phyloP scores from a whole-genome alignment of 2,113 vertebrate species.

The Buteo buteo region DNA sequence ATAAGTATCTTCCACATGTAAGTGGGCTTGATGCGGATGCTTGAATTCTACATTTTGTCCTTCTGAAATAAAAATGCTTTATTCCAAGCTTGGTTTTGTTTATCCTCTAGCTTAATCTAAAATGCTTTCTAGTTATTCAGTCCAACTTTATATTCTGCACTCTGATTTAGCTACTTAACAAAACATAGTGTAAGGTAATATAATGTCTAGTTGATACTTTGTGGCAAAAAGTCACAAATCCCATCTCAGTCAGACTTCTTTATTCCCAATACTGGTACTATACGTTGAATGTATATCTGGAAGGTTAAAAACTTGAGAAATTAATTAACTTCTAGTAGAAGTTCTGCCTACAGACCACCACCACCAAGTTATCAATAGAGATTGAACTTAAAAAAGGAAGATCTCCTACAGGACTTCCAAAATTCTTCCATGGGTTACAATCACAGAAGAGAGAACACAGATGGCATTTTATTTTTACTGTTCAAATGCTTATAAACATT shows the following conservation, averaged over 20 bases:
- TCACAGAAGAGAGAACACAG: background rate
- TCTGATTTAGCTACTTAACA: background rate
- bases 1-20: background rate
- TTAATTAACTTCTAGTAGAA: background rate
- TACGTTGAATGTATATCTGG: background rate
- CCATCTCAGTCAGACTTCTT: background rate
- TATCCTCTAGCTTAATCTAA: background rate
- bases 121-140: background rate
- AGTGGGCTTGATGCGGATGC: background rate
- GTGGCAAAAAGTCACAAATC: background rate
- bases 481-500: background rate
- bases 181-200: background rate
- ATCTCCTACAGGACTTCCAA: background rate
- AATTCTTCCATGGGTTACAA: background rate
- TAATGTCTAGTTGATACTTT: background rate
- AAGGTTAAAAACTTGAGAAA: background rate
- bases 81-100: background rate
- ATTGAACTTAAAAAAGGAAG: background rate
- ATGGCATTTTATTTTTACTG: background rate
- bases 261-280: background rate
- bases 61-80: background rate
- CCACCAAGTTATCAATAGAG: background rate
- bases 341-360: background rate
- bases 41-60: background rate
- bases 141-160: background rate